Base-by-base conservation (phyloP, 2,888 invertebrate genomes). In the Aromia moschata region DNA sequence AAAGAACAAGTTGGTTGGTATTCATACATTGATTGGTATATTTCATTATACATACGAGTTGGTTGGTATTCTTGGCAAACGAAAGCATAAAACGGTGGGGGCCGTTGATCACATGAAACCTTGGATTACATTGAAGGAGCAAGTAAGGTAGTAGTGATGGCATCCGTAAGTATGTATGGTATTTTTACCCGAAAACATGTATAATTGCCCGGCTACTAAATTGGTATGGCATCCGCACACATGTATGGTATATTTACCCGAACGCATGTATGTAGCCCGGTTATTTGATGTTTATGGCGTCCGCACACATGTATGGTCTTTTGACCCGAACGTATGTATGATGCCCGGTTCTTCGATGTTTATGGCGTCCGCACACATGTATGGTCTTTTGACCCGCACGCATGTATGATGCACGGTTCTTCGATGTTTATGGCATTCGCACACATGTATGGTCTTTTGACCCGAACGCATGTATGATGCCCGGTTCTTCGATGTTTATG, bases 31-130 rank as follows among this genome's bases (percentile, higher is more conserved):
- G n/a, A 15, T 15, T 12, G 38, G 11, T 1, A 14, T 38, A 38
- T 15, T 15, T 9, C 11, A 38, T 14, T 12, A 38, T 38, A 12
- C 14, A 15, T 38, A 38, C 9, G 38, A 38, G 3, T 12, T 38
- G 14, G 38, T 9, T 3, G 38, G 15, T 14, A 4, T 38, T 12
- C 11, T n/a, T 12, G 38, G 38, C 2, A 11, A 14, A 14, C 9
- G 4, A 3, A 3, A 14, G 14, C 2, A 15, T 2, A 3, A 14
- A 3, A 38, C 38, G 14, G 38, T 38, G 14, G 38, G 11, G 9
- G 38, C 12, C 11, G 38, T 38, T 4, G 38, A 38, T 9, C 38
- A 38, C 14, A 38, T 38, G 9, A 38, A 38, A 38, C 38, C 38
- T 9, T 38, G 38, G 38, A 38, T 38, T 4, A 15, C 3, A 3